A percentile compares a stretch with the other conserved stretches of the same genome.
Conservation (phyloP, 2,113 vertebrate species). For the Dermatemys mawii region DNA sequence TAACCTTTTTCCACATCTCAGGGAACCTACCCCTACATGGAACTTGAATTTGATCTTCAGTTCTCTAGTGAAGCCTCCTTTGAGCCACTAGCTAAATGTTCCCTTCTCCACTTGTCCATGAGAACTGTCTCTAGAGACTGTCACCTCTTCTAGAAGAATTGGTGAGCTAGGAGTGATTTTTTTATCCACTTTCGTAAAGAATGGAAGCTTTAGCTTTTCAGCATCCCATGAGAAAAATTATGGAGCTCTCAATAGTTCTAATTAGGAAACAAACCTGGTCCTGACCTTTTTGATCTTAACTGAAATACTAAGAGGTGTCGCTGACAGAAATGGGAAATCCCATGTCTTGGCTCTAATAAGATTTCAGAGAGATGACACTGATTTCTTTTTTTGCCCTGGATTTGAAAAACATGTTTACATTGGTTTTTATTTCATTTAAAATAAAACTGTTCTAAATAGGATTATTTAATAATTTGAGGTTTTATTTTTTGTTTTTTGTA, state of each 20-base stretch:
- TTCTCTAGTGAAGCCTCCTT: too few species aligned
- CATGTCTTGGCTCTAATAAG: neutral
- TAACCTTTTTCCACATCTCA: too few species aligned
- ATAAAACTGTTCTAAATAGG: neutral
- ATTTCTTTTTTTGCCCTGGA: neutral
- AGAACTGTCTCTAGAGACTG: too few species aligned
- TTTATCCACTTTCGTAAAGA: neutral
- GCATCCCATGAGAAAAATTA: neutral
- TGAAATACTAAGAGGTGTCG: constrained; percentile 20
- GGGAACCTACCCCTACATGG: too few species aligned
- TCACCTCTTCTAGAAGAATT: too few species aligned
- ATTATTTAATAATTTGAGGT: neutral
- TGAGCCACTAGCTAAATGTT: too few species aligned
- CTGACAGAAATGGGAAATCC: constrained; percentile 1
- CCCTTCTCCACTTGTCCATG: too few species aligned
- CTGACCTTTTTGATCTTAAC: neutral
- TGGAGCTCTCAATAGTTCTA: neutral
- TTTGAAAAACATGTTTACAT: neutral
- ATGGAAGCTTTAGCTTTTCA: neutral
- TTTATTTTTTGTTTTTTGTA: neutral
- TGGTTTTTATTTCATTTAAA: neutral
- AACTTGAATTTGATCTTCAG: too few species aligned
- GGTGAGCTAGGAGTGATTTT: neutral
- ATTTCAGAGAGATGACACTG: constrained; percentile 8
- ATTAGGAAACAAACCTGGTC: neutral